Percentiles rank a stretch among this genome's conserved stretches.
Evolutionary conservation across 2,113 vertebrate genomes (phyloP).

Genomic region (Telmatochromis bifrenatus): DNA sequence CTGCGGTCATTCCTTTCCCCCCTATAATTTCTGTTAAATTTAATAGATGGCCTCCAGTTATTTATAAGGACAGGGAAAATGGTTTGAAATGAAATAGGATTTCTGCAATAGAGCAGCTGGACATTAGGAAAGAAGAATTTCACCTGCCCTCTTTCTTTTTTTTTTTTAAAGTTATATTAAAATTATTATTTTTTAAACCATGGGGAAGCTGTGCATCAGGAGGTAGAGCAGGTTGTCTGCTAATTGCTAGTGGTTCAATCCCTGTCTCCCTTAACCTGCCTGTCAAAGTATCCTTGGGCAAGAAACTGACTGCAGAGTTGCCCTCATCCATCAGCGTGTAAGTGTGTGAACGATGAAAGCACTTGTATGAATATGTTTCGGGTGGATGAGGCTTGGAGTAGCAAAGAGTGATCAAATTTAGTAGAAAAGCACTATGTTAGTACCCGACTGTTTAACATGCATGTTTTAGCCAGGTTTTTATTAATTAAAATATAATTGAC

Average conservation of each 20-base stretch:
- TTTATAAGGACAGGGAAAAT: not conserved
- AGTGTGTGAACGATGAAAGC: not conserved
- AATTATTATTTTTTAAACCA: fast-evolving
- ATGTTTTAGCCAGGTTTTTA: not conserved
- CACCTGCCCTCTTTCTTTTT: not conserved
- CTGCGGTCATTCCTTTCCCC: not conserved
- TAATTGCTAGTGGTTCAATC: not conserved
- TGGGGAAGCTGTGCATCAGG: not conserved
- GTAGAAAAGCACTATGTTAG: not conserved
- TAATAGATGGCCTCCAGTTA: not conserved
- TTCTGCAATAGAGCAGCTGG: not conserved
- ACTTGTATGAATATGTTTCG: not conserved
- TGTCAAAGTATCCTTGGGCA: not conserved
- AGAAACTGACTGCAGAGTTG: not conserved
- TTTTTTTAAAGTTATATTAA: not conserved
- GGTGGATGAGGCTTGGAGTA: not conserved
- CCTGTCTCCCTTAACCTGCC: not conserved
- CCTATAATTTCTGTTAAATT: not conserved
- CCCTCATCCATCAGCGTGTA: not conserved
- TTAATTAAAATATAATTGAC: not conserved
- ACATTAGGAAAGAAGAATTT: not conserved
- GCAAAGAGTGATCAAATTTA: not conserved
- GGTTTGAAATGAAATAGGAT: not conserved
- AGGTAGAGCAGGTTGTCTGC: not conserved
- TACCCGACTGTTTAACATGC: not conserved